Conservation (phyloP, 2,797 vertebrate genomes). For the Semaprochilodus insignis region DNA sequence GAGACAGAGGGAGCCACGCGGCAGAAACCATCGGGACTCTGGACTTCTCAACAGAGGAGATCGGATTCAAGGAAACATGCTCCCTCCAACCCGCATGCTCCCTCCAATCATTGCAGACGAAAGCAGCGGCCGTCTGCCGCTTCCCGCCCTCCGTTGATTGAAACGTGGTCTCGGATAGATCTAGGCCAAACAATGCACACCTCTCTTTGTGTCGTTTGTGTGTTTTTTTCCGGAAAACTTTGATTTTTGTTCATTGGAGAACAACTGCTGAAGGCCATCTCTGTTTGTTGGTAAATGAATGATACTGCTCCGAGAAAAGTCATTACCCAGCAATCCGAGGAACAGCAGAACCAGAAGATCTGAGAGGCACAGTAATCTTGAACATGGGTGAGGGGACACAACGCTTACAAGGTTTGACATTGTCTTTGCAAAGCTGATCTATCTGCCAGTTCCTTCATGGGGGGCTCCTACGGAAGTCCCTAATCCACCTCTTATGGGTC, state of each 20-base stretch:
- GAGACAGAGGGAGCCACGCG: slow-evolving; percentile 40
- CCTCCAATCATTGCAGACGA: slow-evolving; percentile 15
- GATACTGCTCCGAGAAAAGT: slow-evolving; percentile 56
- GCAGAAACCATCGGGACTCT: slow-evolving; percentile 38
- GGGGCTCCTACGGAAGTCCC: slow-evolving; percentile 43
- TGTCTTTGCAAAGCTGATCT: slow-evolving; percentile 56
- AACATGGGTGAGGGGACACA: slow-evolving; percentile 57
- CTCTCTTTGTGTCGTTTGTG: slow-evolving; percentile 54
- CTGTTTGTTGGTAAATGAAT: slow-evolving; percentile 45
- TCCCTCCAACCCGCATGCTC: not conserved
- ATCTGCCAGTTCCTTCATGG: slow-evolving; percentile 41
- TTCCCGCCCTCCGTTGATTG: slow-evolving; percentile 27
- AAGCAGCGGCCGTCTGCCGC: not conserved
- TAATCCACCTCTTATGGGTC: slow-evolving; percentile 30
- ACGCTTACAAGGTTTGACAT: slow-evolving; percentile 55
- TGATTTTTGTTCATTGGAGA: slow-evolving; percentile 57
- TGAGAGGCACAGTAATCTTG: slow-evolving; percentile 66
- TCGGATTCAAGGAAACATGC: slow-evolving; percentile 40
- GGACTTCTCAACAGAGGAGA: slow-evolving; percentile 49
- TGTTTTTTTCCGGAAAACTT: slow-evolving; percentile 41
- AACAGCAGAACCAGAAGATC: slow-evolving; percentile 60
- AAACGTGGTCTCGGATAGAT: slow-evolving; percentile 33
- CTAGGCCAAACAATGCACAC: slow-evolving; percentile 54
- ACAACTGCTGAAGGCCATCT: slow-evolving; percentile 63
- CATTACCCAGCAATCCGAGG: slow-evolving; percentile 51